These are phyloP conservation scores for Bombus impatiens DNA, from an alignment of 1,140 invertebrate genomes.

Conservation along the genomic window DNA sequence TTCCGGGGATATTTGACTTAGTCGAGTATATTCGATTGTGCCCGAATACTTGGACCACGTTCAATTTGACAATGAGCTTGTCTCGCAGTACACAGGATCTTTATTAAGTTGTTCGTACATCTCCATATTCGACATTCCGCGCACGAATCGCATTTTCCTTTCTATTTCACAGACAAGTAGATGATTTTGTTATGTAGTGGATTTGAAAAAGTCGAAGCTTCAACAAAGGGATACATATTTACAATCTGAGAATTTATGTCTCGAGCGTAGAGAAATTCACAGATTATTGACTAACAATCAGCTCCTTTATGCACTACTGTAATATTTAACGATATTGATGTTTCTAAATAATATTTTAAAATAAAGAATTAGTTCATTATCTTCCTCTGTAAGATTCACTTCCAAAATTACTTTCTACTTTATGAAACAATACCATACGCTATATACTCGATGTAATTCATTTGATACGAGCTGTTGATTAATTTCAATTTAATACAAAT, in stretches of 20 bases:
- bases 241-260: background rate
- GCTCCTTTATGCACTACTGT: too few species aligned
- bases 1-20: slow-evolving; percentile 64
- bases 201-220: background rate
- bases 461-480: background rate
- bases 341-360: too few species aligned
- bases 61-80: slow-evolving; percentile 49
- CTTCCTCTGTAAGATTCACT: background rate
- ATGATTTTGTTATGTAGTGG: background rate
- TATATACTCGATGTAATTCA: background rate
- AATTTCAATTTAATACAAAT: background rate
- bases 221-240: too few species aligned
- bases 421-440: background rate
- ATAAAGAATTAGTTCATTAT: too few species aligned
- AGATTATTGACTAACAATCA: background rate
- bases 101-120: slow-evolving; percentile 17
- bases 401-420: background rate
- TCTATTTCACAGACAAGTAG: background rate
- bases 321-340: too few species aligned
- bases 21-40: slow-evolving; percentile 28
- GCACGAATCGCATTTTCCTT: background rate
- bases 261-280: background rate
- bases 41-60: slow-evolving; percentile 48
- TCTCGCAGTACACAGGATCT: background rate
- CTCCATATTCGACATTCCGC: too few species aligned